Percentiles rank a stretch among this genome's conserved stretches.
Conservation (phyloP, 2,797 vertebrate species). For the Xerus rutilus region DNA sequence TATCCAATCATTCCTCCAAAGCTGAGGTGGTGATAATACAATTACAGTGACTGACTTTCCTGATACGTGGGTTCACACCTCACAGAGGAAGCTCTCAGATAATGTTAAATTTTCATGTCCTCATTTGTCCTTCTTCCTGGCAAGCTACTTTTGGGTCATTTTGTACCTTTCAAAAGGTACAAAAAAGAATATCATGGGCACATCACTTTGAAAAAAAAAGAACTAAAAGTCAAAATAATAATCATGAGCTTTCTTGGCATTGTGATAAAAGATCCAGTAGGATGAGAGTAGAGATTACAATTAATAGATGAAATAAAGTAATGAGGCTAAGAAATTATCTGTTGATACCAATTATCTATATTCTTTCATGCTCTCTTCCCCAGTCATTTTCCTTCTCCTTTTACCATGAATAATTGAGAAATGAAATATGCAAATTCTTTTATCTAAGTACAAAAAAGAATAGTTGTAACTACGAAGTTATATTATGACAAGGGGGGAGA, state of each 20-base stretch:
- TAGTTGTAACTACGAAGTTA: constrained; percentile 30
- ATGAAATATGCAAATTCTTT: constrained; percentile 65
- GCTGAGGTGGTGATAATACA: not conserved
- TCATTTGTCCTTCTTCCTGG: constrained; percentile 12
- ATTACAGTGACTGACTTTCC: not conserved
- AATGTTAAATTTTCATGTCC: not conserved
- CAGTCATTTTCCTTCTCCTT: constrained; percentile 3
- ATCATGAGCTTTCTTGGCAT: constrained; percentile 32
- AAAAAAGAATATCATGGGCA: no score
- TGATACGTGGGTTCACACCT: not conserved
- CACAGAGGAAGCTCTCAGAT: not conserved
- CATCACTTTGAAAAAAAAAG: constrained; percentile 9
- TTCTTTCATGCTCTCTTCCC: not conserved
- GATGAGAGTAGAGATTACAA: constrained; percentile 30
- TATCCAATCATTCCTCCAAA: not conserved
- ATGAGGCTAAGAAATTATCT: constrained; percentile 44
- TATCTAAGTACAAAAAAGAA: constrained; percentile 31
- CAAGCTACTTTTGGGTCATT: not conserved
- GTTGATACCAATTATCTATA: constrained; percentile 20
- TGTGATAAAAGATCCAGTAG: not conserved
- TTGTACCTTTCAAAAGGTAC: constrained; percentile 53
- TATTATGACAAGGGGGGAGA: not conserved
- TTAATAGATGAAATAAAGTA: constrained; percentile 53
- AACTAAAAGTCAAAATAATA: constrained; percentile 37
- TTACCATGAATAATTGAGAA: constrained; percentile 49